Conservation (phyloP, 2,797 vertebrate species). For the Microchirus variegatus region DNA sequence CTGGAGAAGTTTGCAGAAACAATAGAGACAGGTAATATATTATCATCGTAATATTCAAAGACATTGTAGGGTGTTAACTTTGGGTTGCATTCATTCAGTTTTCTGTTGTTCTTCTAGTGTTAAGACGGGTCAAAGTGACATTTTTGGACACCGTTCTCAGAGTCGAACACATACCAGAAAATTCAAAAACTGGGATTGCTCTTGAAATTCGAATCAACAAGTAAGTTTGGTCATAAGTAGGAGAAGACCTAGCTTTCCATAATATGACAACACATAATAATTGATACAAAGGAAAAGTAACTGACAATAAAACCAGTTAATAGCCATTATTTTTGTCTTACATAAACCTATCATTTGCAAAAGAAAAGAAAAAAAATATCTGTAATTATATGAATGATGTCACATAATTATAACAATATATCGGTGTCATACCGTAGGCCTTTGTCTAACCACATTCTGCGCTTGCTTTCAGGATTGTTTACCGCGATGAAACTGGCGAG, state of each 20-base stretch:
- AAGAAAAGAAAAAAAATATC: not conserved
- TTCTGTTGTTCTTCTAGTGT: conserved; percentile 80
- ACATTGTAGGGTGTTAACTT: not conserved
- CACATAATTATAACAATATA: too few species aligned
- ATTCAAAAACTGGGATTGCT: conserved; percentile 96
- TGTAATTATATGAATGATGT: not conserved
- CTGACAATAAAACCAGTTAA: not conserved
- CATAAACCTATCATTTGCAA: not conserved
- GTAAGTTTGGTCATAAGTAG: conserved; percentile 75
- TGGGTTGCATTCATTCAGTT: not conserved
- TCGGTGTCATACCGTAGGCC: too few species aligned
- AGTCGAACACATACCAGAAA: conserved; percentile 95
- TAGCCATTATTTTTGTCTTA: not conserved
- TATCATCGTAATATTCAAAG: not conserved
- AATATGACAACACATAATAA: not conserved
- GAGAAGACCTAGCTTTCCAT: not conserved
- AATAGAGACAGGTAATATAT: conserved; percentile 92
- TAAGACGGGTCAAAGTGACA: conserved; percentile 95
- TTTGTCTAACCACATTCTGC: conserved; percentile 8
- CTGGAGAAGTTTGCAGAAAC: conserved; percentile 99
- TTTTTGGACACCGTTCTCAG: conserved; percentile 95
- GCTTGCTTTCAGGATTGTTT: conserved; percentile 85
- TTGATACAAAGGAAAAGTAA: not conserved
- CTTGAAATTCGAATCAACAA: conserved; percentile 93
- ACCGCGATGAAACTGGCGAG: conserved; percentile 93